These are phyloP conservation scores for Camelus dromedarius DNA, from an alignment of 2,113 vertebrate species.

Conservation along the genomic window DNA sequence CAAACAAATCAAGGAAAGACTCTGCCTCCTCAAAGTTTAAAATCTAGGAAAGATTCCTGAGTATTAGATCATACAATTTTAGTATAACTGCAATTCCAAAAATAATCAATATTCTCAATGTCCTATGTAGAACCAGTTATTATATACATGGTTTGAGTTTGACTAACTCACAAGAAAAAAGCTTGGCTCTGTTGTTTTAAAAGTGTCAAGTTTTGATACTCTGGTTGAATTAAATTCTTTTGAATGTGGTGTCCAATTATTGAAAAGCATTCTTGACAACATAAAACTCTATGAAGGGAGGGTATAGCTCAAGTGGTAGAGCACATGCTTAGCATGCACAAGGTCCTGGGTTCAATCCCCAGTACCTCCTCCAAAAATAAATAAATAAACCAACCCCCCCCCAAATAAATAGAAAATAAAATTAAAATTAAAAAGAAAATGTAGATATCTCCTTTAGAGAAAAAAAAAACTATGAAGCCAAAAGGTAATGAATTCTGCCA, in stretches of 20 bases:
- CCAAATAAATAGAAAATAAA: no score
- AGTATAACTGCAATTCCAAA: background rate
- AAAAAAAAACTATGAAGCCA: background rate
- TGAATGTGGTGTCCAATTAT: background rate
- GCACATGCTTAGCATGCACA: no score
- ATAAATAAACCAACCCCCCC: no score
- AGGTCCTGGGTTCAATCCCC: no score
- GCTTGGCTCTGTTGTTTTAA: background rate
- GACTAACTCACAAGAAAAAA: background rate
- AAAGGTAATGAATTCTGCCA: background rate
- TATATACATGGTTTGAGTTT: background rate
- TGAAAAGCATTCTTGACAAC: slow-evolving; percentile 2
- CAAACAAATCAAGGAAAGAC: background rate
- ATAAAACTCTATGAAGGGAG: background rate
- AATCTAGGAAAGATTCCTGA: background rate
- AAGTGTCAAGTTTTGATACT: background rate
- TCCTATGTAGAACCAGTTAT: background rate
- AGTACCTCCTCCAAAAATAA: no score
- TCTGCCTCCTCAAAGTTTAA: background rate
- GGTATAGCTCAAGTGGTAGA: no score
- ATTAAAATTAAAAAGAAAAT: no score
- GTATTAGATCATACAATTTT: background rate
- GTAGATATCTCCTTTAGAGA: no score
- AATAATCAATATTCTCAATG: background rate
- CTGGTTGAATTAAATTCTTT: background rate